These are phyloP conservation scores for Sarcophaga rosellei DNA, from an alignment of 2,888 invertebrate species.

Conservation along the genomic window DNA sequence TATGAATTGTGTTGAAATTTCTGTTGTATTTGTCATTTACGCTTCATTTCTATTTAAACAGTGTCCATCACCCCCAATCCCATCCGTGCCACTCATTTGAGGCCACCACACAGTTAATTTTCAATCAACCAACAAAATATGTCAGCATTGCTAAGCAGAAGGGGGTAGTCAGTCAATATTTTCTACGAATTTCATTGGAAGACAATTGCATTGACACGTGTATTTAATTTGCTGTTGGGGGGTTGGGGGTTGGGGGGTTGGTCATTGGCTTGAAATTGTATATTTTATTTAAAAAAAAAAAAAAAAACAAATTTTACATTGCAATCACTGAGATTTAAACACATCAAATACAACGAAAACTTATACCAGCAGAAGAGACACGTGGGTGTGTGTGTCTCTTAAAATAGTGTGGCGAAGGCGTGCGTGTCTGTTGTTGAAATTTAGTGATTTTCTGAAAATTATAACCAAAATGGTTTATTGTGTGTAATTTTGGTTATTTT, in stretches of 20 bases:
- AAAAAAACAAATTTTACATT: not conserved
- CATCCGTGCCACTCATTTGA: not conserved
- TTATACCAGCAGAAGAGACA: not conserved
- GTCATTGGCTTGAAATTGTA: not conserved
- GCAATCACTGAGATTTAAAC: conserved; percentile 46
- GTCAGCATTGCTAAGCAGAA: not conserved
- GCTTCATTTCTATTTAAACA: conserved; percentile 42
- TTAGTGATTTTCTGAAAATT: conserved; percentile 62
- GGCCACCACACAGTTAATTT: conserved; percentile 54
- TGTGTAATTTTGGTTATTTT: conserved; percentile 57
- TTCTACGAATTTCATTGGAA: conserved; percentile 18
- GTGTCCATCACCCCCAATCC: not conserved
- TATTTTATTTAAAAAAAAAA: conserved; percentile 61
- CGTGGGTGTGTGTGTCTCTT: conserved; percentile 15
- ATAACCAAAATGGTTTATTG: conserved; percentile 35
- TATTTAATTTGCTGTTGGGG: not conserved
- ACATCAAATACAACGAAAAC: conserved; percentile 24
- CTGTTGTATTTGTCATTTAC: conserved; percentile 39
- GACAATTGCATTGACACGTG: conserved; percentile 26
- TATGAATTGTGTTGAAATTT: conserved; percentile 4
- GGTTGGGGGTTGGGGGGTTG: not conserved
- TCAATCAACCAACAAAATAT: conserved; percentile 43
- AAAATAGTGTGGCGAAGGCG: conserved; percentile 51
- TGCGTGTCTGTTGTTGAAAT: conserved; percentile 63
- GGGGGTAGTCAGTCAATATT: not conserved